A percentile compares a stretch with the other conserved stretches of the same genome.
Conservation (phyloP, 2,113 vertebrate genomes). For the Sula dactylatra region DNA sequence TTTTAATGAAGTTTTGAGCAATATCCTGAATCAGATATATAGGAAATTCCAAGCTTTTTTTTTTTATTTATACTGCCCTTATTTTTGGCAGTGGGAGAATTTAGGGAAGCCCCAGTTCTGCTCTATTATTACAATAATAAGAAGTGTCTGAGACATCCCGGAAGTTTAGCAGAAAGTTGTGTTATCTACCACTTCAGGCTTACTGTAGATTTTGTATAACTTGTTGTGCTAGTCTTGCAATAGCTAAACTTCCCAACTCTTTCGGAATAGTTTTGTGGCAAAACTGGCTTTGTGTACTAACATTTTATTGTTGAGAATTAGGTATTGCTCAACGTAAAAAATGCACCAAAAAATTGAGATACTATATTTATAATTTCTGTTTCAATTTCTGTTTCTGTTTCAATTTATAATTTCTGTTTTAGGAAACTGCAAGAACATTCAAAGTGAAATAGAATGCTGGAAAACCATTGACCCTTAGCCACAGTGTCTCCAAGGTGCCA, state of each 20-base stretch:
- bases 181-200: not conserved
- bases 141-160: not conserved
- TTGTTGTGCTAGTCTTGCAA: not conserved
- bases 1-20: not conserved
- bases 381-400: not conserved
- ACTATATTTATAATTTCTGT: not conserved
- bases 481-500: not conserved
- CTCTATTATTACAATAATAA: not conserved
- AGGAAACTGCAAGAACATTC: not conserved
- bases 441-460: not conserved
- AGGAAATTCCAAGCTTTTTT: not conserved
- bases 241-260: not conserved
- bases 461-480: not conserved
- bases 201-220: not conserved
- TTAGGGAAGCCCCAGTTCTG: not conserved
- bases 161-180: not conserved
- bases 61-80: not conserved
- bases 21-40: not conserved
- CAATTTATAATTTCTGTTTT: not conserved
- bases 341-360: not conserved
- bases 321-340: not conserved
- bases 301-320: not conserved
- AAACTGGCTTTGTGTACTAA: not conserved
- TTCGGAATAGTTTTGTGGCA: not conserved
- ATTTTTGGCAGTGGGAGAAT: not conserved